Evolutionary conservation across 2,113 vertebrate genomes (phyloP).

Genomic region (Spilogale gracilis): DNA sequence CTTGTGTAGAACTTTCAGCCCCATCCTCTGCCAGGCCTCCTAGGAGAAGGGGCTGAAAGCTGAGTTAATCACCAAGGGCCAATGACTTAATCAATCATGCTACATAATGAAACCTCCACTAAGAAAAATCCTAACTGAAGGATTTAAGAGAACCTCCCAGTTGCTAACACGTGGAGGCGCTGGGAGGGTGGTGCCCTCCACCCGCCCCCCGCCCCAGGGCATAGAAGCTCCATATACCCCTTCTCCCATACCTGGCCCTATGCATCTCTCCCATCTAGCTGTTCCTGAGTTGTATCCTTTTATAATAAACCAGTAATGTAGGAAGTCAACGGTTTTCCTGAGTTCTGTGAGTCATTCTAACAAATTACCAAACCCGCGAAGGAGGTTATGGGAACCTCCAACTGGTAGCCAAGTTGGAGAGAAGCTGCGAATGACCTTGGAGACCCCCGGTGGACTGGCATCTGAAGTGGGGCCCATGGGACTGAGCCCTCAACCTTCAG

Average conservation of each 20-base stretch:
- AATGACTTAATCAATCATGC: not conserved
- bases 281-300: not conserved
- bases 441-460: too few relatives aligned
- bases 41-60: not conserved
- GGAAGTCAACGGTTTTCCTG: not conserved
- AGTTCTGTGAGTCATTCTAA: not conserved
- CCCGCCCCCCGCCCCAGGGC: too few relatives aligned
- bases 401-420: not conserved
- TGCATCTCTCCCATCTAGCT: not conserved
- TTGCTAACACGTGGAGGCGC: not conserved
- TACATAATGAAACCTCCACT: not conserved
- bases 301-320: not conserved
- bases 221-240: not conserved
- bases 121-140: not conserved
- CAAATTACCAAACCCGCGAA: not conserved
- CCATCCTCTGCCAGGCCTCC: not conserved
- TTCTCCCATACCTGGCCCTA: not conserved
- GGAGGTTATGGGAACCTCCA: not conserved
- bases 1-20: not conserved
- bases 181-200: not conserved
- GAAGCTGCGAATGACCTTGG: not conserved
- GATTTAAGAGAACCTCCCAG: not conserved
- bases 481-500: not conserved
- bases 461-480: not conserved
- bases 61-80: not conserved